Conservation (phyloP, 2,888 invertebrate species). For the Drosophila picticornis region DNA sequence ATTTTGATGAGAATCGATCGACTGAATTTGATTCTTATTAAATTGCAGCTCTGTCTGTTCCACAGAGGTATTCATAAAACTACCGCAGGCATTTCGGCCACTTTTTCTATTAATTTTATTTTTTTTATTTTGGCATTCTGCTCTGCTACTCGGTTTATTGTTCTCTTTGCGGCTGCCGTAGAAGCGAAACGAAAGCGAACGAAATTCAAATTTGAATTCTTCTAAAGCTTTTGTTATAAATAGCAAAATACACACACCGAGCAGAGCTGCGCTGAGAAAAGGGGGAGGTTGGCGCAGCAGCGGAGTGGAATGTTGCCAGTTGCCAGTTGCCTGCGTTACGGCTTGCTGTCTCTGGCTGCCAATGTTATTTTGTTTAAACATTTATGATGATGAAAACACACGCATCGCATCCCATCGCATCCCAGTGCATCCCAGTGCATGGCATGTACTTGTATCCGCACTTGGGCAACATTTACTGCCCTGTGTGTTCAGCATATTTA, state of each 20-base stretch:
- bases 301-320: conserved; percentile 1
- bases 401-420: conserved; percentile 35
- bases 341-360: conserved; percentile 57
- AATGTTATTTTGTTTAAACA: conserved; percentile 80
- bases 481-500: conserved; percentile 47
- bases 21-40: conserved; percentile 11
- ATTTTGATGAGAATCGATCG: conserved; percentile 16
- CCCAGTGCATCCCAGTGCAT: conserved; percentile 20
- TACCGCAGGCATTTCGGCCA: conserved; percentile 61
- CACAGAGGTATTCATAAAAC: conserved; percentile 37
- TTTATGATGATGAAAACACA: conserved; percentile 76
- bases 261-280: conserved; percentile 36
- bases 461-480: conserved; percentile 45
- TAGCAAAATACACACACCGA: conserved; percentile 79
- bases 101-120: conserved; percentile 23
- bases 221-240: conserved; percentile 83
- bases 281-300: conserved; percentile 6
- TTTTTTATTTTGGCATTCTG: conserved; percentile 40
- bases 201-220: conserved; percentile 64
- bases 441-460: conserved; percentile 47
- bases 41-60: conserved; percentile 36
- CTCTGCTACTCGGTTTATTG: conserved; percentile 59
- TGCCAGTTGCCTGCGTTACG: conserved; percentile 35
- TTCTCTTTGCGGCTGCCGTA: conserved; percentile 68
- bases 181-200: conserved; percentile 52